Base-by-base conservation (phyloP, 2,113 vertebrate genomes). In the Saguinus imperator region DNA sequence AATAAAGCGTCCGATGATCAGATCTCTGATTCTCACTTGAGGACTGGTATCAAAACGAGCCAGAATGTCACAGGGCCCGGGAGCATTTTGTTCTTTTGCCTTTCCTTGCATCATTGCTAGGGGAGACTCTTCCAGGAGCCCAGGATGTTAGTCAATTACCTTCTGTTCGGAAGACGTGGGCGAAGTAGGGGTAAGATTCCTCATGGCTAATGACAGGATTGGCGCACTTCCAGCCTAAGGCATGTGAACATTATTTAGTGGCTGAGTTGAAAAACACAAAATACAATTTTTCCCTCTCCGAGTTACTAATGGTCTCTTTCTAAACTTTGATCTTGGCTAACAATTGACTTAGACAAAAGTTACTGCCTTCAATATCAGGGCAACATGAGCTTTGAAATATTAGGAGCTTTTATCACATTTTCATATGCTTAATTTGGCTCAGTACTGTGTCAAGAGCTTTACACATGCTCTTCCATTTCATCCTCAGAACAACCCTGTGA, bases 81-180 rank as follows among this genome's bases (percentile, higher is more conserved):
- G 81, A 87, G 43, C 58, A 3, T 10, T 18, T 48, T 72, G 66
- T 95, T 90, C 61, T 58, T 52, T 50, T 57, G 85, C 43, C 32
- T 75, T 29, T 40, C 61, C 0, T 45, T 13, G 37, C 16, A 1
- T 85, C 50, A 8, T 4, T 32, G 57, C 70, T 13, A 27, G 5
- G 23, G 84, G 94, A 55, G 77, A 76, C 32, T 48, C 84, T 96
- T 37, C 40, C 84, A 61, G 87, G 75, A 87, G 79, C 57, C 75
- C n/a, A 8, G 90, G 64, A 10, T 85, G 52, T 85, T 85, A 32
- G 35, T 87, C 96, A 80, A 17, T 92, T 68, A 55, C 90, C 87
- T 94, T 89, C 87, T 96, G 64, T 90, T 70, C 76, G 7, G 58
- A 58, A 88, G 81, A 52, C 0, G 5, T 72, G 72, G 79, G 70